Percentiles rank a stretch among this genome's conserved stretches.
phyloP scores from a whole-genome alignment of 2,797 vertebrate genomes.

The Gymnocypris eckloni region DNA sequence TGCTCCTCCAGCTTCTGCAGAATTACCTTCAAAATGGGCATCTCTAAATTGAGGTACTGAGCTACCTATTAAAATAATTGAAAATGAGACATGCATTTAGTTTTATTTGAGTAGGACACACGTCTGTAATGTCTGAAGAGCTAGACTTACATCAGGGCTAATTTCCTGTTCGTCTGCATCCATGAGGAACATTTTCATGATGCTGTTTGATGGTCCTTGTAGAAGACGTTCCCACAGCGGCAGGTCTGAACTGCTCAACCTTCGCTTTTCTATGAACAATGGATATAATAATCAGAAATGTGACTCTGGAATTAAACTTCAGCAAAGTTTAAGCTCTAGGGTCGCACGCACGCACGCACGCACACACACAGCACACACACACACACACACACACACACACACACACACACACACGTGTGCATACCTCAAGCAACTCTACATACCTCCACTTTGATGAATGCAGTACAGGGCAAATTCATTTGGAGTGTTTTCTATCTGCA shows the following conservation, averaged over 20 bases:
- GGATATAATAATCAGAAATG: neutral
- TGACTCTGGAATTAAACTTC: neutral
- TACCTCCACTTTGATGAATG: constrained; percentile 84
- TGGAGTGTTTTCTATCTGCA: constrained; percentile 84
- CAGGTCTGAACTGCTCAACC: constrained; percentile 80
- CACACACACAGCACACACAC: no score
- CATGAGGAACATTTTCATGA: constrained; percentile 92
- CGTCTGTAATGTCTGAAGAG: neutral
- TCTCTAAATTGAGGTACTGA: constrained; percentile 89
- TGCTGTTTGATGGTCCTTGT: constrained; percentile 88
- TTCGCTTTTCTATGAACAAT: constrained; percentile 79
- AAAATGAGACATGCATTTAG: neutral
- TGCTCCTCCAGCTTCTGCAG: constrained; percentile 85
- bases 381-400: no score
- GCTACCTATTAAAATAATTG: constrained; percentile 81
- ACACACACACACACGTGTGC: no score
- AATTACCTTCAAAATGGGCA: constrained; percentile 86
- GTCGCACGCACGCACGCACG: no score
- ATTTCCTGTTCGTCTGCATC: constrained; percentile 89
- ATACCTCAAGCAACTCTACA: constrained; percentile 40
- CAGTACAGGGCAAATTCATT: constrained; percentile 84
- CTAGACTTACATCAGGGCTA: constrained; percentile 84
- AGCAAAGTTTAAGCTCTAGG: neutral
- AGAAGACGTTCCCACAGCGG: constrained; percentile 90
- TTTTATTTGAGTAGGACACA: neutral